These are phyloP conservation scores for Crotophaga sulcirostris DNA, from an alignment of 2,113 vertebrate genomes.

Conservation along the genomic window DNA sequence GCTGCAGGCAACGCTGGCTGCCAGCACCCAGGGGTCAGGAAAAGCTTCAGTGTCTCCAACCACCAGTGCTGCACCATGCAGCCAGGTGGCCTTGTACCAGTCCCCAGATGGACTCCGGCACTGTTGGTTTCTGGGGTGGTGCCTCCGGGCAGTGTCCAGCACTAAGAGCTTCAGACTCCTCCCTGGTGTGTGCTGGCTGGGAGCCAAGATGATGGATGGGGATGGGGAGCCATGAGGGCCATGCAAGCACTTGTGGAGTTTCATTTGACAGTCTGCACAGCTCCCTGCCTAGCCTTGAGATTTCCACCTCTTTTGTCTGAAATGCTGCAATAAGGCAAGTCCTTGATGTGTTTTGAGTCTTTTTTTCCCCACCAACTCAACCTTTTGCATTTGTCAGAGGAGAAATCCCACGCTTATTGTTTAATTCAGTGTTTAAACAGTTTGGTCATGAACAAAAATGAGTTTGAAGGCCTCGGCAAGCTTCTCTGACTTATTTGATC, in stretches of 20 bases:
- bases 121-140: not conserved
- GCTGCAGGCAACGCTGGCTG: rapidly evolving
- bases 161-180: not conserved
- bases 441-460: not conserved
- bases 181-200: not conserved
- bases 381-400: not conserved
- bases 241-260: no score
- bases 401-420: not conserved
- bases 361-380: not conserved
- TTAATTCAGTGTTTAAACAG: not conserved
- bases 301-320: not conserved
- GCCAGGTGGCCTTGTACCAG: no score
- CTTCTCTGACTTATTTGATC: not conserved
- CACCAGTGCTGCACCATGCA: not conserved
- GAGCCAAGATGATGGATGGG: not conserved
- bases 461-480: not conserved
- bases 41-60: not conserved
- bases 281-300: not conserved
- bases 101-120: not conserved
- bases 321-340: not conserved
- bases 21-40: rapidly evolving
- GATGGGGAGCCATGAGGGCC: not conserved
- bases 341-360: not conserved
- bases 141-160: rapidly evolving
- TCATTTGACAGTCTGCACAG: not conserved